Base-by-base conservation (phyloP, 2,888 invertebrate genomes). In the Drosophila neonasuta region DNA sequence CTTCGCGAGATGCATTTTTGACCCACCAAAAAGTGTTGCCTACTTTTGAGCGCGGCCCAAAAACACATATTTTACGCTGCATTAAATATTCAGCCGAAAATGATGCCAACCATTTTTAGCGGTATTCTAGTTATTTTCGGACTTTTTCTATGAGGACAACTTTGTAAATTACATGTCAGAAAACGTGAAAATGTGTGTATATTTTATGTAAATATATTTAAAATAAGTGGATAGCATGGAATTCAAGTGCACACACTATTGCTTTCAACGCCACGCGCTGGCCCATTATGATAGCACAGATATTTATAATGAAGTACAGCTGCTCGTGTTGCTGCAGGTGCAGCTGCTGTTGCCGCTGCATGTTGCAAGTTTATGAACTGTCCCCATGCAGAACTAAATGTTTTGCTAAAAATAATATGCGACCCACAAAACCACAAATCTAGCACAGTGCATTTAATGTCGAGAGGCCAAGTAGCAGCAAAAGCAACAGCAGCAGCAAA, bases 371-470 rank as follows among this genome's bases (percentile, higher is more conserved):
- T 62, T 77, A 74, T 74, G 70, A 64, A 59, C 65, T 66, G 49
- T 59, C 62, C 49, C 50, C 50, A 24, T 54, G 55, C 41, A 34
- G 36, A 58, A 41, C 54, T 13, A 54, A 48, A 48, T 56, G 71
- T 7, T 15, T 48, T 20, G 57, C 66, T 65, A 45, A 39, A 76
- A 75, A 76, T 76, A 77, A 61, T 61, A 61, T 72, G 77, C 77
- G 69, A 68, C 77, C 70, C 75, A 75, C 74, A 77, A 73, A 69
- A 63, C 77, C 77, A 73, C 79, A 77, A 77, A 79, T 77, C 77
- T 76, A 76, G 77, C 64, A 68, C 70, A 76, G 62, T 60, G 73
- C 65, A 73, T 73, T 74, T 68, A 71, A 62, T 71, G 72, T 51
- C 24, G 55, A 51, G 66, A 17, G 56, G 51, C 65, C 48, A 65